Base-by-base conservation (phyloP, 2,797 vertebrate genomes). In the Anguilla marmorata region DNA sequence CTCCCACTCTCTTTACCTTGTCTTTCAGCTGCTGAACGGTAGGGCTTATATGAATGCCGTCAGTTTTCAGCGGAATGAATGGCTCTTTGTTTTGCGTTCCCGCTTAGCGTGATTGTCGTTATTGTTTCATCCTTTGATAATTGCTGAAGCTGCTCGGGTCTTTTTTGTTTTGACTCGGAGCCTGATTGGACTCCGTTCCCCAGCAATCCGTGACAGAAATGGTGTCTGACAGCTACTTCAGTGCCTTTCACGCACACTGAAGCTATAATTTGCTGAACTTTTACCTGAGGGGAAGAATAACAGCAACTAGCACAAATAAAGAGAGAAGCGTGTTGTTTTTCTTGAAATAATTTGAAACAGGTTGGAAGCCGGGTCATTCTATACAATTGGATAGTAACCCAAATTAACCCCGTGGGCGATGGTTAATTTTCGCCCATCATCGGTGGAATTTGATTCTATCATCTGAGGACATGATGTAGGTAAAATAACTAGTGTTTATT, bases 401-500 rank as follows among this genome's bases (percentile, higher is more conserved):
- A 91, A 94, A 95, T 2, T 80, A 93, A 92, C 88, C 92, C 90
- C 79, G 1, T 30, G 83, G 24, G 86, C 24, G 56, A 79, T 33
- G 90, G 91, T 92, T 94, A 41, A 33, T 95, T 91, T 95, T 96
- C 94, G 94, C 92, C 89, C 91, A 93, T 91, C 90, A 91, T 90
- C 89, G 33, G 90, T 94, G 52, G 52, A 14, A 54, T 92, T 90
- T 88, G 30, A 41, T 27, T 27, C 72, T n/a, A 27, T 54, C 72
- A 11, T 89, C 72, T 69, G 90, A 93, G 90, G 83, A 21, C 92
- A 93, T 93, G 92, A 94, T 91, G 89, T 91, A 14, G 90, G 92
- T 94, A 93, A 95, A 94, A 93, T 91, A 94, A 94, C 91, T 93
- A 92, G 93, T 92, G 94, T 95, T 94, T 95, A 93, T 93, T 94